Evolutionary conservation across 2,797 vertebrate genomes (phyloP).

Genomic region (Neoniphon sammara): DNA sequence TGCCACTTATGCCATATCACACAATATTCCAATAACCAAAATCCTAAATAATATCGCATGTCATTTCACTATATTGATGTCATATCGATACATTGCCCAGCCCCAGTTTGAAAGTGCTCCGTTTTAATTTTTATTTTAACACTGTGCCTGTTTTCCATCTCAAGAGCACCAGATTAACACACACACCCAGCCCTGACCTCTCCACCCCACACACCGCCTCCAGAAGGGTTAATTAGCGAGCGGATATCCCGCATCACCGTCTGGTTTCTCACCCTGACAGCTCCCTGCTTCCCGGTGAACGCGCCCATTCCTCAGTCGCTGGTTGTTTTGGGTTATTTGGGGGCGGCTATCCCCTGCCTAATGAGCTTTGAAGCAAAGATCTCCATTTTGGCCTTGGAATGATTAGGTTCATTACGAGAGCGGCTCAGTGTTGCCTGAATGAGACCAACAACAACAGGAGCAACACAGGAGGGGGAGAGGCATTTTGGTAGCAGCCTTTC

Average conservation of each 20-base stretch:
- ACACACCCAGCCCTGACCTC: background rate
- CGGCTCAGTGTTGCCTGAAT: conserved; percentile 33
- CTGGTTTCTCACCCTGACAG: conserved; percentile 46
- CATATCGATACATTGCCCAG: too few species aligned
- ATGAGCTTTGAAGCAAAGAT: conserved; percentile 74
- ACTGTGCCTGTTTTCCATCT: conserved; percentile 26
- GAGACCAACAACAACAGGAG: conserved; percentile 4
- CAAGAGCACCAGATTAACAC: conserved; percentile 39
- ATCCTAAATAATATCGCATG: too few species aligned
- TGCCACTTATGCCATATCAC: too few species aligned
- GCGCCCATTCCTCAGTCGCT: conserved; percentile 46
- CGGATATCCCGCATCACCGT: conserved; percentile 54
- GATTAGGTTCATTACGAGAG: conserved; percentile 71
- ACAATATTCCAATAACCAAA: too few species aligned
- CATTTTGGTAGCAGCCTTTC: conserved; percentile 1
- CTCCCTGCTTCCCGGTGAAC: conserved; percentile 33
- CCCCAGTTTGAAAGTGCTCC: background rate
- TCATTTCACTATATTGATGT: too few species aligned
- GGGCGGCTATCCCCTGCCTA: conserved; percentile 61
- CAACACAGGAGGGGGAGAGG: background rate
- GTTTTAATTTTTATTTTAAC: conserved; percentile 27
- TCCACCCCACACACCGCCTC: conserved; percentile 29
- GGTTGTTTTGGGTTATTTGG: conserved; percentile 62
- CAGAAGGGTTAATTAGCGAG: conserved; percentile 72
- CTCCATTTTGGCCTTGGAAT: conserved; percentile 63